These are phyloP conservation scores for Chlorops oryzae DNA, from an alignment of 1,140 invertebrate genomes.

Conservation along the genomic window DNA sequence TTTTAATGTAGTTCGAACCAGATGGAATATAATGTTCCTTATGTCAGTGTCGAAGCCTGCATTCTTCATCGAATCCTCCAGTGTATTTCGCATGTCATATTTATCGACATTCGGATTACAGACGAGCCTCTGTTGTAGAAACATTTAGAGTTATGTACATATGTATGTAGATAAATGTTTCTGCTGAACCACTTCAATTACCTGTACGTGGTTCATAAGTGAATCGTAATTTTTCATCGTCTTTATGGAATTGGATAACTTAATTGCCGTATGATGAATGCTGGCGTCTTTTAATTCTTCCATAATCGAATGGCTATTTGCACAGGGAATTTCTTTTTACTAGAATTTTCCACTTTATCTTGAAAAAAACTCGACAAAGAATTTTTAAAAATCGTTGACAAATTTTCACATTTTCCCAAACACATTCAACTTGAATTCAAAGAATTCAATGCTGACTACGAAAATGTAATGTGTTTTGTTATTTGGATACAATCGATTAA, in stretches of 20 bases:
- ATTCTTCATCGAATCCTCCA: slow-evolving; percentile 65
- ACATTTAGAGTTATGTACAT: not conserved
- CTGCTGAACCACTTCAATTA: slow-evolving; percentile 22
- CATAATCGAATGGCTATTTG: too few relatives aligned
- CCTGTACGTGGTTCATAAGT: slow-evolving; percentile 60
- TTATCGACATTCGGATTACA: slow-evolving; percentile 64
- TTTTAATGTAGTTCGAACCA: slow-evolving; percentile 53
- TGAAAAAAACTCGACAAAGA: too few relatives aligned
- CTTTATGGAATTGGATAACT: slow-evolving; percentile 58
- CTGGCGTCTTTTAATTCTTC: slow-evolving; percentile 53
- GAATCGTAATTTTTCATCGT: slow-evolving; percentile 58
- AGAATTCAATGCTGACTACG: too few relatives aligned
- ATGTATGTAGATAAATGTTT: slow-evolving; percentile 2
- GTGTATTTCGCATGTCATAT: slow-evolving; percentile 68
- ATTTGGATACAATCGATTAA: too few relatives aligned
- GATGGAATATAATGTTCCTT: slow-evolving; percentile 75
- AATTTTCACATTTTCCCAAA: too few relatives aligned
- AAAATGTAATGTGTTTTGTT: too few relatives aligned
- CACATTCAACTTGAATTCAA: too few relatives aligned
- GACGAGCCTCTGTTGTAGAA: slow-evolving; percentile 58
- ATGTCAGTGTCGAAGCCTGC: slow-evolving; percentile 73
- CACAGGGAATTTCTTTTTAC: too few relatives aligned
- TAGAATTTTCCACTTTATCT: too few relatives aligned
- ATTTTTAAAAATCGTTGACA: too few relatives aligned
- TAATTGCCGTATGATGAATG: slow-evolving; percentile 57